Conservation (phyloP, 2,888 invertebrate genomes). For the Synanthedon formicaeformis region DNA sequence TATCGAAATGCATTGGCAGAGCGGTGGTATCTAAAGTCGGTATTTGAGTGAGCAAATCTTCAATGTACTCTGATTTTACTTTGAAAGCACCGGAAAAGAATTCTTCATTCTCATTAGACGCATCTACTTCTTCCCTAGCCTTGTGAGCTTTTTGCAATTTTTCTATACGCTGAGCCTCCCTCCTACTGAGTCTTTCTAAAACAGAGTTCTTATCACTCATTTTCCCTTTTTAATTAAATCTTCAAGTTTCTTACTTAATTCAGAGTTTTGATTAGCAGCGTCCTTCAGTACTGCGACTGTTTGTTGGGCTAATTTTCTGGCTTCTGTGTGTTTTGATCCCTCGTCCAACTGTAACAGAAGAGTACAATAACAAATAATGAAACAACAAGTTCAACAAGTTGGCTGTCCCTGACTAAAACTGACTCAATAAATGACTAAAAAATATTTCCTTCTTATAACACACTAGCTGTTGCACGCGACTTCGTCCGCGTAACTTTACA, state of each 20-base stretch:
- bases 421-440: no score
- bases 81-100: conserved; percentile 79
- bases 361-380: no score
- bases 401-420: no score
- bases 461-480: no score
- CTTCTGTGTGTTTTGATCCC: conserved; percentile 42
- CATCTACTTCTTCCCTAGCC: conserved; percentile 71
- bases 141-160: conserved; percentile 75
- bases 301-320: conserved; percentile 32
- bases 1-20: conserved; percentile 74
- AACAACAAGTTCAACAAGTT: no score
- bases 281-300: conserved; percentile 52
- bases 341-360: conserved; percentile 41
- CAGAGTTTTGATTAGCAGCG: conserved; percentile 54
- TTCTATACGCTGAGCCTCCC: conserved; percentile 75
- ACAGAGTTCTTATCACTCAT: conserved; percentile 57
- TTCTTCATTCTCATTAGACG: conserved; percentile 76
- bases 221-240: conserved; percentile 55
- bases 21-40: conserved; percentile 60
- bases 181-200: conserved; percentile 59
- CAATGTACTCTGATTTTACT: conserved; percentile 74
- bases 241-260: conserved; percentile 55
- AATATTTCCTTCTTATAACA: no score
- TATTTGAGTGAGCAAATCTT: conserved; percentile 68
- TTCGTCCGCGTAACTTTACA: no score